Evolutionary conservation across 2,888 invertebrate genomes (phyloP).

Genomic region (Nomada fucata): DNA sequence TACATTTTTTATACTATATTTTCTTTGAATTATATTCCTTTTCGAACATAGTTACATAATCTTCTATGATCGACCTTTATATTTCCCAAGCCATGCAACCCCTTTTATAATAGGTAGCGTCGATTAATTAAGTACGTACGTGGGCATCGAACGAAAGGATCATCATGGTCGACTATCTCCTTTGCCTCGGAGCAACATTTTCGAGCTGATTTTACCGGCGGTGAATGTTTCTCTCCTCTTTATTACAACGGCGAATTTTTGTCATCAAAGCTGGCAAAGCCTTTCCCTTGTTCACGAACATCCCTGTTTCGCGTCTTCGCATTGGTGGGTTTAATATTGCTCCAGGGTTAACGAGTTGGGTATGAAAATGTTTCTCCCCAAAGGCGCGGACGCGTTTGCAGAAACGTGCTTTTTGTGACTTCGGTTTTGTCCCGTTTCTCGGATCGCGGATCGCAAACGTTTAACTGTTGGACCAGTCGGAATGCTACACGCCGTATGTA

Average conservation of each 20-base stretch:
- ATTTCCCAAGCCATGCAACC: conserved; percentile 19
- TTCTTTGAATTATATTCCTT: neutral
- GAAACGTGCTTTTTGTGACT: conserved; percentile 31
- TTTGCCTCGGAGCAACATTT: conserved; percentile 11
- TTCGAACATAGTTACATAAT: neutral
- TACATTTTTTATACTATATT: neutral
- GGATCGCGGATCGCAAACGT: conserved; percentile 25
- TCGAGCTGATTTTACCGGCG: conserved; percentile 28
- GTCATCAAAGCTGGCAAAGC: conserved; percentile 48
- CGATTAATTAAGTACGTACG: conserved; percentile 33
- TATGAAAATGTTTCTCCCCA: conserved; percentile 54
- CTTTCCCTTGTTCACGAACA: conserved; percentile 34
- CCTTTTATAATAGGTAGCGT: neutral
- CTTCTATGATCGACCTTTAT: neutral
- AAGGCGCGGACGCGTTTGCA: conserved; percentile 37
- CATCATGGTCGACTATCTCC: conserved; percentile 1
- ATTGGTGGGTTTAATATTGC: conserved; percentile 54
- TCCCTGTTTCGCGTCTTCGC: conserved; percentile 46
- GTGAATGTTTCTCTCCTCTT: conserved; percentile 35
- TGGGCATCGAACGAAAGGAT: conserved; percentile 20
- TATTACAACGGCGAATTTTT: conserved; percentile 43
- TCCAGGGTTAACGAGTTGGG: conserved; percentile 44
- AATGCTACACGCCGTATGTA: conserved; percentile 20
- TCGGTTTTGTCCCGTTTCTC: conserved; percentile 25
- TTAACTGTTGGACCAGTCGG: conserved; percentile 32